Percentiles rank a stretch among this genome's conserved stretches.
Evolutionary conservation across 2,888 invertebrate genomes (phyloP).

Genomic region (Diaphora mendica): DNA sequence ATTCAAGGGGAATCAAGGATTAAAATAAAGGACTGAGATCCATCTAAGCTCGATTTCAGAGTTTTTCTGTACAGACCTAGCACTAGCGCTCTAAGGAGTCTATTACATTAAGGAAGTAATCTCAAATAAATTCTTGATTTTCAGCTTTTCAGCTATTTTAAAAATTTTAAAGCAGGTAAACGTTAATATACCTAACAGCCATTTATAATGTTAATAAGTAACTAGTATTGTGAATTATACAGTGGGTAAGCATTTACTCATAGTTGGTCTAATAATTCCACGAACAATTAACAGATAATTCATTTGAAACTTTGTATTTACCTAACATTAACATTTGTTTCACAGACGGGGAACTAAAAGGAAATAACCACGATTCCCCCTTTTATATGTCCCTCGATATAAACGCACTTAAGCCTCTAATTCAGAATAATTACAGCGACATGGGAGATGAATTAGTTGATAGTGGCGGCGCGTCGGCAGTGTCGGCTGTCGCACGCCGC

Average conservation of each 20-base stretch:
- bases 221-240: neutral
- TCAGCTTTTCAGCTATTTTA: neutral
- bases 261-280: conserved; percentile 3
- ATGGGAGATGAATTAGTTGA: conserved; percentile 63
- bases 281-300: conserved; percentile 32
- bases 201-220: neutral
- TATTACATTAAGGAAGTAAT: neutral
- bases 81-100: neutral
- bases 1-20: neutral
- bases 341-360: conserved; percentile 26
- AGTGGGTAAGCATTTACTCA: neutral
- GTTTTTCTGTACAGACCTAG: neutral
- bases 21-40: neutral
- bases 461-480: conserved; percentile 57
- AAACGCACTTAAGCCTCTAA: conserved; percentile 68
- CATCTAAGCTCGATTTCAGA: neutral
- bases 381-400: conserved; percentile 54
- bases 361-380: conserved; percentile 13
- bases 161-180: neutral
- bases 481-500: conserved; percentile 57
- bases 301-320: conserved; percentile 29
- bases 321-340: conserved; percentile 25
- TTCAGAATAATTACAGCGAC: conserved; percentile 75
- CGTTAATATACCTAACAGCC: neutral
- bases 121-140: neutral